Conservation (phyloP, 2,888 invertebrate species). For the Xestia xanthographa region DNA sequence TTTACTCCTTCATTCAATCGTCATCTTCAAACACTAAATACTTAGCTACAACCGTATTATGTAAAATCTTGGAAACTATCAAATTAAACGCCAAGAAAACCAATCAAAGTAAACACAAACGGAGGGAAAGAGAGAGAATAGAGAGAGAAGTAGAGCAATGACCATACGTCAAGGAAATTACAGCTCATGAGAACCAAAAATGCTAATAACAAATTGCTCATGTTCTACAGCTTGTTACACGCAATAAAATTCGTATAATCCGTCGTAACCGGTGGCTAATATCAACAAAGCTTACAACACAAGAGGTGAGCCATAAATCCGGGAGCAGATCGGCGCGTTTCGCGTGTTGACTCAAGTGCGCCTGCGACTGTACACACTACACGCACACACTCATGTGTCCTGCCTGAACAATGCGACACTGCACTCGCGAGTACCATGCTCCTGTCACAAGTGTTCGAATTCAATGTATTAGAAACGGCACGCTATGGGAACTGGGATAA, state of each 20-base stretch:
- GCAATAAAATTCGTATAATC: slow-evolving; percentile 73
- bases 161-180: slow-evolving; percentile 51
- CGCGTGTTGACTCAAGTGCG: slow-evolving; percentile 84
- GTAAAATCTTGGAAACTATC: background rate
- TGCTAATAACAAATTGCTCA: slow-evolving; percentile 58
- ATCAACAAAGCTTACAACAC: slow-evolving; percentile 74
- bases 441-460: slow-evolving; percentile 54
- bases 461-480: slow-evolving; percentile 51
- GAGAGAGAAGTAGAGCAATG: slow-evolving; percentile 49
- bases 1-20: slow-evolving; percentile 8
- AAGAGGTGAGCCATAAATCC: slow-evolving; percentile 68
- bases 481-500: slow-evolving; percentile 21
- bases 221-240: slow-evolving; percentile 70
- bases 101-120: slow-evolving; percentile 1
- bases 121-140: slow-evolving; percentile 33
- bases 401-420: slow-evolving; percentile 69
- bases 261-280: slow-evolving; percentile 72
- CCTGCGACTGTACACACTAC: slow-evolving; percentile 38
- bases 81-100: slow-evolving; percentile 1
- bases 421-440: slow-evolving; percentile 66
- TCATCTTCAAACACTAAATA: background rate
- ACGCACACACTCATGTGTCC: slow-evolving; percentile 57
- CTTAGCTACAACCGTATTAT: background rate
- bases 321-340: slow-evolving; percentile 67
- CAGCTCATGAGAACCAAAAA: slow-evolving; percentile 57